Percentiles rank a stretch among this genome's conserved stretches.
phyloP scores from a whole-genome alignment of 2,888 invertebrate genomes.

The Geophilus truncorum region DNA sequence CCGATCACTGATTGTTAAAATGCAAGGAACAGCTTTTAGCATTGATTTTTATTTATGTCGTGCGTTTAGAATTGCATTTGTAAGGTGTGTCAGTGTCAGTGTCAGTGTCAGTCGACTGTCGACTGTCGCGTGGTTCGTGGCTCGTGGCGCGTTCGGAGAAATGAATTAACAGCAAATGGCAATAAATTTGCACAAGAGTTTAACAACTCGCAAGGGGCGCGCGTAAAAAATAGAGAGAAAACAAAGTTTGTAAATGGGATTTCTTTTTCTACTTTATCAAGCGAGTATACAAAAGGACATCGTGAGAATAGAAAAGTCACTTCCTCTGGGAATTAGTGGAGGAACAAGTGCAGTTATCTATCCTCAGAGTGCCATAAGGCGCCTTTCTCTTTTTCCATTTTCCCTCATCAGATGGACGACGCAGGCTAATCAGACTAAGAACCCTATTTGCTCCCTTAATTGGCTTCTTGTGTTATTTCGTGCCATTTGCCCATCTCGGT shows the following conservation, averaged over 20 bases:
- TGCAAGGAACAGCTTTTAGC: background rate
- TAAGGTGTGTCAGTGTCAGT: too few relatives aligned
- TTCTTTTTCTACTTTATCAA: background rate
- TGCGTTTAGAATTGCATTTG: background rate
- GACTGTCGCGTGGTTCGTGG: background rate
- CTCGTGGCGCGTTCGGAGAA: background rate
- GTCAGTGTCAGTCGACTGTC: too few relatives aligned
- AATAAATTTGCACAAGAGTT: background rate
- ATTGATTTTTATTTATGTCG: background rate
- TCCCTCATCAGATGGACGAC: background rate
- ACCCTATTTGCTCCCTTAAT: background rate
- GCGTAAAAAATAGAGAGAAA: background rate
- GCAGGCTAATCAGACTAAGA: background rate
- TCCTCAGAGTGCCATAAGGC: background rate
- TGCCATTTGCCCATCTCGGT: background rate
- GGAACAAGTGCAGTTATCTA: background rate
- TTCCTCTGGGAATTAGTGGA: background rate
- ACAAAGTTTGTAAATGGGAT: background rate
- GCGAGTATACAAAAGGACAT: background rate
- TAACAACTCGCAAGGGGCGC: background rate
- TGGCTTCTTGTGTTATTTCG: background rate
- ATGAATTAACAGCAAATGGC: background rate
- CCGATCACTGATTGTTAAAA: background rate
- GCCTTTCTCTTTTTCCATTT: background rate
- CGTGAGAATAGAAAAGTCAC: background rate